Evolutionary conservation across 2,888 invertebrate genomes (phyloP).

Genomic region (Ferdinandea cuprea): DNA sequence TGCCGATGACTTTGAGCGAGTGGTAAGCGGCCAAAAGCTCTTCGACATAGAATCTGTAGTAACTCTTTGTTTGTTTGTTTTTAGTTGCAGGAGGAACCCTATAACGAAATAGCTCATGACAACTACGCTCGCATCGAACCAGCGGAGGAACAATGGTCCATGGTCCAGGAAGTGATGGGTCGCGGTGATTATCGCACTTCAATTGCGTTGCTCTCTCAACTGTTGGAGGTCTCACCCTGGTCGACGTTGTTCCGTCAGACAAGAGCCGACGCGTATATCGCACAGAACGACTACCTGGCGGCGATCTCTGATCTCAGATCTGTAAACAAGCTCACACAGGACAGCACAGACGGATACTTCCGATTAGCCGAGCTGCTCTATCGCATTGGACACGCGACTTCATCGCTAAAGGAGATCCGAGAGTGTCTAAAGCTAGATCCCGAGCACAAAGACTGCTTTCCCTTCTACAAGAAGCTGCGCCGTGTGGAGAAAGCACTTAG

Average conservation of each 20-base stretch:
- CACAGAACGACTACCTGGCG: slow-evolving; percentile 89
- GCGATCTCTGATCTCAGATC: slow-evolving; percentile 96
- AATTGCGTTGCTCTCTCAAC: slow-evolving; percentile 86
- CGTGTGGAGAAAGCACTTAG: slow-evolving; percentile 92
- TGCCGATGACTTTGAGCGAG: slow-evolving; percentile 90
- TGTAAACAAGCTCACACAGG: slow-evolving; percentile 94
- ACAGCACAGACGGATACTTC: slow-evolving; percentile 91
- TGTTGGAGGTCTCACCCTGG: slow-evolving; percentile 95
- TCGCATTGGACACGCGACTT: slow-evolving; percentile 94
- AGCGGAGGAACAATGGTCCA: slow-evolving; percentile 86
- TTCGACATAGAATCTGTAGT: not conserved
- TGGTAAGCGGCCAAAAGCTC: slow-evolving; percentile 86
- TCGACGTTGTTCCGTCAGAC: slow-evolving; percentile 91
- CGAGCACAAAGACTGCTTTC: slow-evolving; percentile 97
- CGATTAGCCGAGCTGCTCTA: slow-evolving; percentile 92
- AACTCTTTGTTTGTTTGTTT: slow-evolving; percentile 62
- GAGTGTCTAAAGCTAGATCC: slow-evolving; percentile 99
- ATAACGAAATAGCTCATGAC: slow-evolving; percentile 90
- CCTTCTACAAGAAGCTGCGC: slow-evolving; percentile 97
- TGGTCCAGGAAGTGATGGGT: slow-evolving; percentile 87
- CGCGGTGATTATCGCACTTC: slow-evolving; percentile 85
- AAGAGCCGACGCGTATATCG: slow-evolving; percentile 93
- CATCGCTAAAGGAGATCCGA: slow-evolving; percentile 95
- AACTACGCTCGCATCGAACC: slow-evolving; percentile 87
- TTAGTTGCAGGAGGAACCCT: slow-evolving; percentile 88